Evolutionary conservation across 2,113 vertebrate species (phyloP).

Genomic region (Ophiodon elongatus): DNA sequence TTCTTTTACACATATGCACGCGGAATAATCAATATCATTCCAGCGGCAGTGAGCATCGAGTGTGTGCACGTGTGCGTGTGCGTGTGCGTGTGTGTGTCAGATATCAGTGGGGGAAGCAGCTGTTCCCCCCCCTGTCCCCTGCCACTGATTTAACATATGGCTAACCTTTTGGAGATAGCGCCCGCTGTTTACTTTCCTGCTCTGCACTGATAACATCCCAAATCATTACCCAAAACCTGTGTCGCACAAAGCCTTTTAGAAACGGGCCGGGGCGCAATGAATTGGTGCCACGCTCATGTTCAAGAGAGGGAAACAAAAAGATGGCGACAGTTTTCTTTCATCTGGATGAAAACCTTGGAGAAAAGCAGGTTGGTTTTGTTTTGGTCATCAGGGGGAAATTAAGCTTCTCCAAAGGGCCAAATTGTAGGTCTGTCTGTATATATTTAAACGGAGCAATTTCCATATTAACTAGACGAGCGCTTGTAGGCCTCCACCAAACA

Average conservation of each 20-base stretch:
- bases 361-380: background rate
- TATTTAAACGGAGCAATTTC: background rate
- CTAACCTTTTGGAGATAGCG: constrained; percentile 84
- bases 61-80: constrained; percentile 13
- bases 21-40: constrained; percentile 35
- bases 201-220: constrained; percentile 79
- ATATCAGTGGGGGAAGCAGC: constrained; percentile 63
- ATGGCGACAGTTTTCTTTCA: background rate
- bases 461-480: background rate
- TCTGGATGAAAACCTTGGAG: background rate
- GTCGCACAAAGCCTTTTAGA: constrained; percentile 67
- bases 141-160: constrained; percentile 84
- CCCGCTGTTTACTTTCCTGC: constrained; percentile 78
- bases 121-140: constrained; percentile 67
- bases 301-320: constrained; percentile 40
- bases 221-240: constrained; percentile 76
- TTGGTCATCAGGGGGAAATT: background rate
- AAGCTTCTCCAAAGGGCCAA: background rate
- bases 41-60: constrained; percentile 2
- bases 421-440: background rate
- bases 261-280: constrained; percentile 48
- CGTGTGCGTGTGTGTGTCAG: constrained; percentile 48
- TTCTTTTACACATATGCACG: constrained; percentile 11
- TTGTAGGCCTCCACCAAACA: too few relatives aligned
- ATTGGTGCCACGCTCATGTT: constrained; percentile 37